Evolutionary conservation across 2,113 vertebrate species (phyloP).

Genomic region (Ranitomeya variabilis): DNA sequence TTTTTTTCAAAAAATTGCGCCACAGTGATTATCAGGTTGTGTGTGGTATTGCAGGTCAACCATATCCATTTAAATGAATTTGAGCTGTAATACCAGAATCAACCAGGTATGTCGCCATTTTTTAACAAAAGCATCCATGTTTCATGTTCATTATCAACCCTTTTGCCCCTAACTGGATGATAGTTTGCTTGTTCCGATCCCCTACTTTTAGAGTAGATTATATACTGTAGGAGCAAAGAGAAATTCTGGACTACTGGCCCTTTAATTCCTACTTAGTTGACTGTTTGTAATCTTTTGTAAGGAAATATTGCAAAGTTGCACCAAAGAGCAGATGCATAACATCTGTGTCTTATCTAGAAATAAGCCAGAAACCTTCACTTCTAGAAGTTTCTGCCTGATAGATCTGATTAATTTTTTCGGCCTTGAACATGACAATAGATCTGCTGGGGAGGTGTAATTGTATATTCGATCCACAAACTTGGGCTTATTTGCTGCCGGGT

Average conservation of each 20-base stretch:
- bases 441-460: slow-evolving; percentile 7
- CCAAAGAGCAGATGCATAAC: background rate
- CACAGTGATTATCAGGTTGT: too few species aligned
- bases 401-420: background rate
- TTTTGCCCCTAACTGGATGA: too few species aligned
- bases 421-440: slow-evolving; percentile 17
- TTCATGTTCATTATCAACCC: too few species aligned
- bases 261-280: background rate
- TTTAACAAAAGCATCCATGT: too few species aligned
- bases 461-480: background rate
- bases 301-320: background rate
- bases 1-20: too few species aligned
- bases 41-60: too few species aligned
- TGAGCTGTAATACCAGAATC: too few species aligned
- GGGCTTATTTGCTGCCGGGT: background rate
- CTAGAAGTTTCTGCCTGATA: background rate
- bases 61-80: too few species aligned
- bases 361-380: background rate
- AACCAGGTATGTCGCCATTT: too few species aligned
- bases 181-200: background rate
- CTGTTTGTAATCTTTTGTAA: background rate
- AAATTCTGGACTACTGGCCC: background rate
- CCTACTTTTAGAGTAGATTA: background rate
- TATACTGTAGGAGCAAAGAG: background rate
- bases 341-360: background rate